Percentiles rank a stretch among this genome's conserved stretches.
phyloP scores from a whole-genome alignment of 2,113 vertebrate species.

The Platycercus adscitus region DNA sequence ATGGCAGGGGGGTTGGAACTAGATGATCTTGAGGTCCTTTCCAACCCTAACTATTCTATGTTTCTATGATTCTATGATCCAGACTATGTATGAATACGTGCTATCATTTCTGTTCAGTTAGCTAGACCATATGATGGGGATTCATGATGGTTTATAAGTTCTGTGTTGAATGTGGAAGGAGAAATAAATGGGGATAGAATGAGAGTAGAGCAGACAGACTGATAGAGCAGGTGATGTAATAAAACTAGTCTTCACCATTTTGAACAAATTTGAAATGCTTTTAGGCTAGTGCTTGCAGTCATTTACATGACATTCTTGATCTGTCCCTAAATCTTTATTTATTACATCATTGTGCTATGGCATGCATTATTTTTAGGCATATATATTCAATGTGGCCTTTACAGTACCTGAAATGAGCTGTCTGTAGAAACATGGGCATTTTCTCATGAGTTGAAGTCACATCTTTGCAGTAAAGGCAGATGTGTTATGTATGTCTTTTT shows the following conservation, averaged over 20 bases:
- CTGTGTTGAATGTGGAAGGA: background rate
- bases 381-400: background rate
- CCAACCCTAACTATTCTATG: too few relatives aligned
- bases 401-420: background rate
- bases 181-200: background rate
- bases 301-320: background rate
- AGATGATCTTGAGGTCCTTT: too few relatives aligned
- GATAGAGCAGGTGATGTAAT: background rate
- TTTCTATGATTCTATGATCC: too few relatives aligned
- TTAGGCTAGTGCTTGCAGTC: background rate
- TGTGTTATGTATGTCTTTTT: background rate
- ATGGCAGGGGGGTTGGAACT: too few relatives aligned
- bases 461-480: background rate
- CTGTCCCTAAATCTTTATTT: background rate
- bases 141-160: background rate
- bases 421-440: background rate
- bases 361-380: background rate
- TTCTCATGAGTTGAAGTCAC: background rate
- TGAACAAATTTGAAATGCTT: background rate
- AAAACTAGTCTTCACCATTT: background rate
- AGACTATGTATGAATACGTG: background rate
- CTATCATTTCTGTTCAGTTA: background rate
- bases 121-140: too few relatives aligned
- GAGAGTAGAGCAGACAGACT: background rate
- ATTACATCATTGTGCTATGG: background rate